Evolutionary conservation across 2,113 vertebrate species (phyloP), one percentile per base, ranked within the genome.

Genomic region (Cyanoderma ruficeps): DNA sequence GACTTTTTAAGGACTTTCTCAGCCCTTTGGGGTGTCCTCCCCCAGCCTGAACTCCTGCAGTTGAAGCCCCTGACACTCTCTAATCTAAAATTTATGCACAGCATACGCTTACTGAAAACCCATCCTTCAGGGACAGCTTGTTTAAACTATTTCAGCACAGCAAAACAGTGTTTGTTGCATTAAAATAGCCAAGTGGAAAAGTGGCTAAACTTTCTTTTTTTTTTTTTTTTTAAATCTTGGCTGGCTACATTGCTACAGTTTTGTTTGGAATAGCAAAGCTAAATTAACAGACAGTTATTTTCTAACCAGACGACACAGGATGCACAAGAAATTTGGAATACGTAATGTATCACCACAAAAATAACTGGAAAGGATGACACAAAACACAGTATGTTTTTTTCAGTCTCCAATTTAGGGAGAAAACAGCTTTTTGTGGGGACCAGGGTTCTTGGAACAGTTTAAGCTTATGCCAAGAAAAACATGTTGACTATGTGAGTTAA

Each of bases 351-450:
- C 53, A 15, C 77, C 63, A 80, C 64, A 93, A 94, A 97, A 93
- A 89, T 80, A 87, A 85, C 47, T 91, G 75, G 91, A 96, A 98
- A 94, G 70, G 87, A 91, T 86, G 33, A 94, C 69, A 59, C 39
- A 83, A 92, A 96, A 83, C 59, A 85, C 57, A 68, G 42, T 24
- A 57, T 81, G 31, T 86, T 83, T 84, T 85, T 85, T 89, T 56
- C 90, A 60, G 71, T 59, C 80, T 94, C 78, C 42, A 22, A 15
- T 49, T 89, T 88, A 80, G 80, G 89, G 63, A 94, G 46, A 92
- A 94, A 96, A 91, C 17, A 28, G 76, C 49, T 47, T 89, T 94
- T 75, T 93, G 52, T 39, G 72, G 11, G 47, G 86, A 90, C 41
- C 37, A 78, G 56, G 35, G 69, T 33, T 94, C 90, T 89, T 41